These are phyloP conservation scores for Aurelia sp. DNA, from an alignment of 30 jellyfish, hydroid and myxozoan genomes.

Conservation along the genomic window DNA sequence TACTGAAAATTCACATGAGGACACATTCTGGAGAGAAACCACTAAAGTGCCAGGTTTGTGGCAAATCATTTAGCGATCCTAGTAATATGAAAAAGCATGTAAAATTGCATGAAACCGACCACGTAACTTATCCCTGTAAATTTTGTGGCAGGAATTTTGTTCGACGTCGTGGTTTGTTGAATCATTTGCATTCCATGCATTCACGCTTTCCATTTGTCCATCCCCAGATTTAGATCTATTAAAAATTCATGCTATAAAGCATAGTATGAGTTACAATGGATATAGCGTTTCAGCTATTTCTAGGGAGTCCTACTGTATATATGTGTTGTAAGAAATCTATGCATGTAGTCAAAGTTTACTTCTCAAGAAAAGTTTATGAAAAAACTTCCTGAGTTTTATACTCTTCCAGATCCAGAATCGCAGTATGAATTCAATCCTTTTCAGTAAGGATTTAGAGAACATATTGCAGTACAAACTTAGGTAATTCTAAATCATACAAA, in stretches of 20 bases:
- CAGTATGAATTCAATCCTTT: too few species aligned
- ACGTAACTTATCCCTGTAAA: conserved; percentile 92
- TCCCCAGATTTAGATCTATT: conserved; percentile 40
- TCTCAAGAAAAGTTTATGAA: too few species aligned
- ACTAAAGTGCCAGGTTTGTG: conserved; percentile 89
- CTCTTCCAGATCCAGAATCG: too few species aligned
- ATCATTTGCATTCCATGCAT: conserved; percentile 94
- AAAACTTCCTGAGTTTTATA: not conserved
- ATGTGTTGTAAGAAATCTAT: too few species aligned
- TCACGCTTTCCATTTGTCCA: conserved; percentile 85
- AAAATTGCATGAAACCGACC: conserved; percentile 94
- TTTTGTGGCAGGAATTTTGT: conserved; percentile 92
- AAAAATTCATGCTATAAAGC: too few species aligned
- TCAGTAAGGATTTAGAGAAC: too few species aligned
- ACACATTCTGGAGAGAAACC: conserved; percentile 98
- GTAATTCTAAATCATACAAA: too few species aligned
- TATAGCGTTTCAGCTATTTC: too few species aligned
- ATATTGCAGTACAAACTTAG: too few species aligned
- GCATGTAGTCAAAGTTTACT: too few species aligned
- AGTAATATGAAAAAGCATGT: conserved; percentile 98
- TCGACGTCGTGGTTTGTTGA: conserved; percentile 88
- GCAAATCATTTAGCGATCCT: conserved; percentile 98
- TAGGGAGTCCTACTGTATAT: too few species aligned
- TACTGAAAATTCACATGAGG: conserved; percentile 93
- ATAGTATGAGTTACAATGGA: too few species aligned